Evolutionary conservation across 2,113 vertebrate genomes (phyloP), one percentile per base, ranked within the genome.

Genomic region (Zosterops borbonicus): DNA sequence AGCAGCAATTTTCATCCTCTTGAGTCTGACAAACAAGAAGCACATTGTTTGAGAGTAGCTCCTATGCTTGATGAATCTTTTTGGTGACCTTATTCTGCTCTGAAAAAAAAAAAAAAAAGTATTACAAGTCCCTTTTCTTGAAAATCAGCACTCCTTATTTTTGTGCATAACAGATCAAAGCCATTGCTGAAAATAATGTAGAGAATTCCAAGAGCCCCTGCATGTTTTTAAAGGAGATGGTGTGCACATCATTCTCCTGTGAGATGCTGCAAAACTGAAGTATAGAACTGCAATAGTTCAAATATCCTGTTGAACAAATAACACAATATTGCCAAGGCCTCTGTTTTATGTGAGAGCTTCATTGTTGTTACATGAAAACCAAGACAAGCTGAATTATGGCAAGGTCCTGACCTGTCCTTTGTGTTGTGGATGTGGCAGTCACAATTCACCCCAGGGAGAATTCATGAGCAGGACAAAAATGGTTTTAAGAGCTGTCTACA

Each of bases 381-480:
- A 76, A 87, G 89, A 84, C 89, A 89, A 89, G 89, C 52, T 76
- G 81, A 95, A n/a, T 73, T 94, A 89, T n/a, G 41, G 91, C 62
- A 87, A 93, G 83, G 93, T 89, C 92, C 62, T 85, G 89, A 63
- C 89, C 89, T 84, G 65, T 84, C 42, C 84, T 94, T 91, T 95
- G 83, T 91, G 81, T 29, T 64, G 75, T 73, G 69, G 21, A 91
- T 58, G 62, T 84, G 74, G 74, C 70, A 91, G 49, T 79, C 62
- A 39, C 39, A 39, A 39, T 39, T 39, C 39, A 91, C 73, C 47
- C 65, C 52, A 64, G 56, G 73, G 69, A 76, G 53, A 85, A 94
- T 75, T 91, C 73, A 81, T 14, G 31, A 79, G 33, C 69, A 87
- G 60, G 44, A 92, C 77, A 94, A 89, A 94, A 92, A 89, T 19